Conservation (phyloP, 2,888 invertebrate species). For the Platycnemis pennipes region DNA sequence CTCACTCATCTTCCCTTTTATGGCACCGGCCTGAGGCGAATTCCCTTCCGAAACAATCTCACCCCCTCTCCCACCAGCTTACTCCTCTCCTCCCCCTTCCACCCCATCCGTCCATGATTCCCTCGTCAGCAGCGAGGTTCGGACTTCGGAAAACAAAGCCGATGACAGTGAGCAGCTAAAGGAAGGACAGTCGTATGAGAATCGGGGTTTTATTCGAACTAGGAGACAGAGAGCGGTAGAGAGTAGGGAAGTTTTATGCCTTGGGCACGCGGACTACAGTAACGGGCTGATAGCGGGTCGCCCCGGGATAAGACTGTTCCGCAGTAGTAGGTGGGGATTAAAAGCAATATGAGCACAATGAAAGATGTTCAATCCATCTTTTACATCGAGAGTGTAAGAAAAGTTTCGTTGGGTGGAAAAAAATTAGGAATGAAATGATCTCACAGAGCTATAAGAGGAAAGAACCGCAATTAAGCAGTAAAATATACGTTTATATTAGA, state of each 20-base stretch:
- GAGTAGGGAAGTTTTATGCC: neutral
- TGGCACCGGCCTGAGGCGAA: neutral
- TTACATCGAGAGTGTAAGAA: too few species aligned
- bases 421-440: too few species aligned
- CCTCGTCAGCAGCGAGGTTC: neutral
- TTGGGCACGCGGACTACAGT: neutral
- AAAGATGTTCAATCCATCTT: too few species aligned
- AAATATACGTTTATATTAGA: too few species aligned
- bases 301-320: too few species aligned
- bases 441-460: too few species aligned
- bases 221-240: neutral
- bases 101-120: neutral
- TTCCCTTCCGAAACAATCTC: conserved; percentile 18
- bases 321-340: too few species aligned
- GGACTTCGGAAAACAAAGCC: conserved; percentile 55
- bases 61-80: neutral
- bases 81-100: neutral
- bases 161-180: neutral
- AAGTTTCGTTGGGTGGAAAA: too few species aligned
- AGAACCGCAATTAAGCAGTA: too few species aligned
- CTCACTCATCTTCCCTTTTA: conserved; percentile 19
- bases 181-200: neutral
- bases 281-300: neutral
- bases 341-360: too few species aligned
- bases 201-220: neutral